These are phyloP conservation scores for Peromyscus aztecus DNA, from an alignment of 2,797 vertebrate species.

Conservation along the genomic window DNA sequence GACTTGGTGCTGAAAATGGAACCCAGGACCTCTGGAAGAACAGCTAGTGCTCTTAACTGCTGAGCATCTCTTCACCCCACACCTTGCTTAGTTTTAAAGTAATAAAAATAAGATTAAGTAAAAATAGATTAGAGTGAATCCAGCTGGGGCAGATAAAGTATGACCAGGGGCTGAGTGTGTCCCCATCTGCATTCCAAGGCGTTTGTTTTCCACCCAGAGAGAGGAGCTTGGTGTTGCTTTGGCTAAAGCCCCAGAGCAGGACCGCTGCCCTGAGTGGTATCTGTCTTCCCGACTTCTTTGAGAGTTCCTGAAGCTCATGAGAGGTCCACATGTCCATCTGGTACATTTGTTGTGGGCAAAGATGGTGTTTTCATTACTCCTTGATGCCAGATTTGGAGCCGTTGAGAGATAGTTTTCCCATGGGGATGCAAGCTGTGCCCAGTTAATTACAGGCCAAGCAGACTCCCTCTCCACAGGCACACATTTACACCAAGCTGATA, in stretches of 20 bases:
- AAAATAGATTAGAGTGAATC: neutral
- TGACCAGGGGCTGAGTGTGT: neutral
- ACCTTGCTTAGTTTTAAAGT: conserved; percentile 36
- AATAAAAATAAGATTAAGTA: conserved; percentile 35
- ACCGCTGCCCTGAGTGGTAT: neutral
- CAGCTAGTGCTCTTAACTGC: neutral
- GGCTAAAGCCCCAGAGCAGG: neutral
- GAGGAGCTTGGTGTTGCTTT: conserved; percentile 52
- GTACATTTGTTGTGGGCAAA: neutral
- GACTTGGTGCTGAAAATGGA: neutral
- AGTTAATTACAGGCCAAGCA: neutral
- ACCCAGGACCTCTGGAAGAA: neutral
- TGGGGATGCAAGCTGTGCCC: neutral
- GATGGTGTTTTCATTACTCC: neutral
- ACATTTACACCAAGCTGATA: neutral
- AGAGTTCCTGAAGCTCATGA: neutral
- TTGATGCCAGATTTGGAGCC: neutral
- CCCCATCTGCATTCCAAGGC: neutral
- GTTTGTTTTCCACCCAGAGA: conserved; percentile 47
- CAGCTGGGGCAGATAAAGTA: neutral
- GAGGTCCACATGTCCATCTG: neutral
- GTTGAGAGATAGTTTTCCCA: neutral
- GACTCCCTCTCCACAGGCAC: neutral
- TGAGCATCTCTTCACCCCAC: neutral
- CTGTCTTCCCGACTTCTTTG: neutral